phyloP scores from a whole-genome alignment of 2,113 vertebrate species.

The cat (Felis catus) region F.catus_Fca126_mat1.0 CM031411.1:30924001-30924500 shows the following conservation, averaged over 20 bases:
- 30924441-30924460: background rate
- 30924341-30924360: background rate
- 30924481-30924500: background rate
- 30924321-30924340: background rate
- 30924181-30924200: background rate
- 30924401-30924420: background rate
- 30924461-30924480: background rate
- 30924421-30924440: background rate
- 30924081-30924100: background rate
- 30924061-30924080: background rate
- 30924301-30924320: background rate
- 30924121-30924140: background rate
- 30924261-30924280: background rate
- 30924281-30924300: background rate
- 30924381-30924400: background rate
- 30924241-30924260: background rate
- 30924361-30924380: background rate
- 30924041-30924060: background rate
- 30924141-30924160: background rate
- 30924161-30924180: background rate
- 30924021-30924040: background rate
- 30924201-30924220: background rate
- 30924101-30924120: background rate
- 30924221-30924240: background rate
- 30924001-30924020: background rate